phyloP scores from a whole-genome alignment of 2,888 invertebrate species.

The Lycaena phlaeas region DNA sequence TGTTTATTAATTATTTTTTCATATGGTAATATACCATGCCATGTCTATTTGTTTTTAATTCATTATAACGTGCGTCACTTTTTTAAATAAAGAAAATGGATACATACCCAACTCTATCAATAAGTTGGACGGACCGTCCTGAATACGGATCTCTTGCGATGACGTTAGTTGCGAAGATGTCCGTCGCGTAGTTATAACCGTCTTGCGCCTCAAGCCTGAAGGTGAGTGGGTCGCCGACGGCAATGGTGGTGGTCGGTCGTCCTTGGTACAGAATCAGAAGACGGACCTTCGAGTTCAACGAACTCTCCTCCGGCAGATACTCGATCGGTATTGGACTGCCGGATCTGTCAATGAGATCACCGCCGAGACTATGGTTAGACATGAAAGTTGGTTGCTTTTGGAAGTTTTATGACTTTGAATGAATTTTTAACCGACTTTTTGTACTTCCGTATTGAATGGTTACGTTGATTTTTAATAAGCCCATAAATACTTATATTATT shows the following conservation, averaged over 20 bases:
- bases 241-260: slow-evolving; percentile 92
- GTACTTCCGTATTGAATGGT: too few relatives aligned
- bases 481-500: too few relatives aligned
- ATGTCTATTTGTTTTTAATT: too few relatives aligned
- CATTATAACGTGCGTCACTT: too few relatives aligned
- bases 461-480: too few relatives aligned
- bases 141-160: slow-evolving; percentile 94
- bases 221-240: slow-evolving; percentile 92
- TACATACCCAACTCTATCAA: slow-evolving; percentile 87
- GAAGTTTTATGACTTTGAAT: slow-evolving; percentile 44
- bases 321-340: slow-evolving; percentile 95
- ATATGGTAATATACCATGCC: too few relatives aligned
- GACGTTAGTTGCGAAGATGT: slow-evolving; percentile 94
- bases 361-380: slow-evolving; percentile 64
- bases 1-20: too few relatives aligned
- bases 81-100: too few relatives aligned
- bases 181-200: slow-evolving; percentile 89
- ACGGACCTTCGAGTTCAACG: slow-evolving; percentile 89
- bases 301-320: slow-evolving; percentile 92
- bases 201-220: slow-evolving; percentile 92
- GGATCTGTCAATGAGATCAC: slow-evolving; percentile 77
- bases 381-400: slow-evolving; percentile 29
- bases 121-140: slow-evolving; percentile 89
- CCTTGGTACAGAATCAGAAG: slow-evolving; percentile 91
- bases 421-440: slow-evolving; percentile 30